Conservation (phyloP, 2,888 invertebrate species). For the Hofmannophila pseudospretella region DNA sequence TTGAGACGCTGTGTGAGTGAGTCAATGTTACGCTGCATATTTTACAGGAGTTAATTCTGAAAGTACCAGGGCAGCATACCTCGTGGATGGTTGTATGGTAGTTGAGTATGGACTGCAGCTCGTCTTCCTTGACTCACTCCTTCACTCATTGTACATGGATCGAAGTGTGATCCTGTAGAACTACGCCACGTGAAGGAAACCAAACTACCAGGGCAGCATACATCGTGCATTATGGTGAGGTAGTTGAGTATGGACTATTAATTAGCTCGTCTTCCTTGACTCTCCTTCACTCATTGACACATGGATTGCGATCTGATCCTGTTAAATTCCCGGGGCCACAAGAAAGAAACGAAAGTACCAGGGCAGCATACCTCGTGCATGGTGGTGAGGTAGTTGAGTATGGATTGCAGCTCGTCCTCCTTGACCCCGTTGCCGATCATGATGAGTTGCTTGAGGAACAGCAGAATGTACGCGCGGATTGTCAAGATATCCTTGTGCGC, state of each 20-base stretch:
- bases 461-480: constrained; percentile 95
- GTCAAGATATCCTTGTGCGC: constrained; percentile 96
- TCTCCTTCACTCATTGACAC: too few relatives aligned
- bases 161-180: too few relatives aligned
- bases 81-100: constrained; percentile 98
- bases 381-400: constrained; percentile 98
- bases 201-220: constrained; percentile 51
- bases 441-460: constrained; percentile 97
- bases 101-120: constrained; percentile 98
- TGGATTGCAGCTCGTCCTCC: constrained; percentile 98
- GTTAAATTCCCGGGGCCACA: too few relatives aligned
- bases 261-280: constrained; percentile 98
- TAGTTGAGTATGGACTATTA: constrained; percentile 99
- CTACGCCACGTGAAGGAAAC: too few relatives aligned
- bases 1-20: too few relatives aligned
- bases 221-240: constrained; percentile 98
- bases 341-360: too few relatives aligned
- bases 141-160: too few relatives aligned
- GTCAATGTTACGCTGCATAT: too few relatives aligned
- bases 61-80: constrained; percentile 70
- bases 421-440: constrained; percentile 98
- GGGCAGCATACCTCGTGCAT: constrained; percentile 90
- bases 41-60: too few relatives aligned
- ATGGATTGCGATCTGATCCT: too few relatives aligned
- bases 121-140: constrained; percentile 99